Conservation (phyloP, 2,113 vertebrate genomes). For the Catagonus wagneri region DNA sequence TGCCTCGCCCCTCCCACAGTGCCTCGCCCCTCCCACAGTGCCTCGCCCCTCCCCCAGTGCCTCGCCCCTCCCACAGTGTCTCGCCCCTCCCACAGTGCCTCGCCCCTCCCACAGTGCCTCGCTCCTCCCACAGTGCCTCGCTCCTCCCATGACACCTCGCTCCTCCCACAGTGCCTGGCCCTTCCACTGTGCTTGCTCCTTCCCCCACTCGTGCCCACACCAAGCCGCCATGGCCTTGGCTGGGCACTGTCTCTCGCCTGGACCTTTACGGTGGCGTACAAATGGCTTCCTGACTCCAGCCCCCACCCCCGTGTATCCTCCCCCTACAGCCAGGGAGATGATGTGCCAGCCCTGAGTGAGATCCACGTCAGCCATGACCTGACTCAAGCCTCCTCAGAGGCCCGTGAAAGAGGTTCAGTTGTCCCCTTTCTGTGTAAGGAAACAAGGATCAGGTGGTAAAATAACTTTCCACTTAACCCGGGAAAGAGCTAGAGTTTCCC, state of each 20-base stretch:
- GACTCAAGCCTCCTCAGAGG: background rate
- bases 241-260: fast-evolving
- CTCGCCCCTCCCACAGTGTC: background rate
- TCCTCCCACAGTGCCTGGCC: background rate
- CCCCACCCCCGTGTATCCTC: background rate
- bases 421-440: background rate
- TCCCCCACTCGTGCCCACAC: background rate
- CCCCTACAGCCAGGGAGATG: background rate
- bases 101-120: background rate
- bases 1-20: background rate
- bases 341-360: background rate
- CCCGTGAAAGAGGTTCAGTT: background rate
- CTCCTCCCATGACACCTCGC: background rate
- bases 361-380: background rate
- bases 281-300: background rate
- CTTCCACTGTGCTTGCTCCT: background rate
- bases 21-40: background rate
- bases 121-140: background rate
- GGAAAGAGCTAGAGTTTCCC: background rate
- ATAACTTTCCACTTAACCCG: background rate
- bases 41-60: background rate
- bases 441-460: background rate
- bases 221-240: background rate
- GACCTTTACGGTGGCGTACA: background rate
- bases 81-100: background rate